Conservation (phyloP, 1,140 invertebrate genomes). For the Leptinotarsa texana region DNA sequence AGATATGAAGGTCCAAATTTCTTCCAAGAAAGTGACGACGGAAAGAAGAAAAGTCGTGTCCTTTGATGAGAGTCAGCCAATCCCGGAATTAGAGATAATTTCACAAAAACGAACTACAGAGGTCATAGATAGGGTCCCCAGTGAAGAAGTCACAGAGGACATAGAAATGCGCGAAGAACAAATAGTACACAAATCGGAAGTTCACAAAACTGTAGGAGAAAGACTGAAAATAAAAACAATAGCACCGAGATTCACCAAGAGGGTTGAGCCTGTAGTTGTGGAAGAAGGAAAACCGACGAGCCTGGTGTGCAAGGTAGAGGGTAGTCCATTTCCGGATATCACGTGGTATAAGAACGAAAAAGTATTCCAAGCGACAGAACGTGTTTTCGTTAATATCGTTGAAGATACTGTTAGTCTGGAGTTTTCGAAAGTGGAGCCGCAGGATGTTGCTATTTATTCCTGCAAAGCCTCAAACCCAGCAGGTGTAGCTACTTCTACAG, state of each 20-base stretch:
- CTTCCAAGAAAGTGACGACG: slow-evolving; percentile 58
- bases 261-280: slow-evolving; percentile 68
- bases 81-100: slow-evolving; percentile 62
- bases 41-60: slow-evolving; percentile 54
- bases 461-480: slow-evolving; percentile 76
- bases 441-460: slow-evolving; percentile 79
- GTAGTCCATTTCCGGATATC: slow-evolving; percentile 70
- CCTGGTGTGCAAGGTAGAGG: slow-evolving; percentile 71
- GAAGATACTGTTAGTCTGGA: slow-evolving; percentile 69
- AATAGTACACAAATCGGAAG: slow-evolving; percentile 51
- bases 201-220: slow-evolving; percentile 61
- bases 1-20: slow-evolving; percentile 59
- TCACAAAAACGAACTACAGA: slow-evolving; percentile 53
- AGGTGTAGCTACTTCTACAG: slow-evolving; percentile 78
- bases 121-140: slow-evolving; percentile 57
- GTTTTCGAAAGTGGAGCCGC: slow-evolving; percentile 65
- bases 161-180: slow-evolving; percentile 52
- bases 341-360: slow-evolving; percentile 78
- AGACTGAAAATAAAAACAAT: slow-evolving; percentile 58
- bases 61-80: slow-evolving; percentile 57
- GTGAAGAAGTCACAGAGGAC: slow-evolving; percentile 58
- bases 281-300: slow-evolving; percentile 65
- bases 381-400: slow-evolving; percentile 63
- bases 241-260: slow-evolving; percentile 72
- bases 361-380: slow-evolving; percentile 66